Percentiles rank a stretch among this genome's conserved stretches.
Evolutionary conservation across 2,797 vertebrate species (phyloP).

Genomic region (Pangasius mekongensis): DNA sequence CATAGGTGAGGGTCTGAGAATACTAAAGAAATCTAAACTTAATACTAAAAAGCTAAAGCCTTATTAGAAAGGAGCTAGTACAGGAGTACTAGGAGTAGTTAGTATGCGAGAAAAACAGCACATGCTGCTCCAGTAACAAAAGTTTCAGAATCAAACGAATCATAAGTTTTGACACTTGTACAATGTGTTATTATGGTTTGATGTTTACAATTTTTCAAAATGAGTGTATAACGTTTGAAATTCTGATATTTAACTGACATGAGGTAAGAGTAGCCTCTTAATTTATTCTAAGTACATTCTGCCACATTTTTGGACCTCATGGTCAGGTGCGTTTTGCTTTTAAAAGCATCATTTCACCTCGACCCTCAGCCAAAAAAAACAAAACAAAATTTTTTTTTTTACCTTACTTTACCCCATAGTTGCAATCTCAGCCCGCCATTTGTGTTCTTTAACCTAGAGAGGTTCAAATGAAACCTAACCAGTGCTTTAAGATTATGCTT

Average conservation of each 20-base stretch:
- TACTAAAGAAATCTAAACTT: background rate
- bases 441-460: background rate
- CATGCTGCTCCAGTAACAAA: too few relatives aligned
- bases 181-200: background rate
- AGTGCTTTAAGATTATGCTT: constrained; percentile 2
- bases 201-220: background rate
- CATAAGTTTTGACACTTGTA: background rate
- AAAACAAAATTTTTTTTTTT: too few relatives aligned
- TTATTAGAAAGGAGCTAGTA: background rate
- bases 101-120: background rate
- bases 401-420: background rate
- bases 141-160: background rate
- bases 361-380: too few relatives aligned
- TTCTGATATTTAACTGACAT: background rate
- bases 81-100: too few relatives aligned
- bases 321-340: background rate
- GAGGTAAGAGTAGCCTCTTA: background rate
- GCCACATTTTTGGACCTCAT: background rate
- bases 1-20: background rate
- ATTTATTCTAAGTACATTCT: background rate
- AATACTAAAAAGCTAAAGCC: background rate
- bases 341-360: background rate
- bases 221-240: background rate
- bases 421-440: too few relatives aligned
- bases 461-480: background rate